phyloP scores from a whole-genome alignment of 1,140 invertebrate species.

The Bombyx mandarina region DNA sequence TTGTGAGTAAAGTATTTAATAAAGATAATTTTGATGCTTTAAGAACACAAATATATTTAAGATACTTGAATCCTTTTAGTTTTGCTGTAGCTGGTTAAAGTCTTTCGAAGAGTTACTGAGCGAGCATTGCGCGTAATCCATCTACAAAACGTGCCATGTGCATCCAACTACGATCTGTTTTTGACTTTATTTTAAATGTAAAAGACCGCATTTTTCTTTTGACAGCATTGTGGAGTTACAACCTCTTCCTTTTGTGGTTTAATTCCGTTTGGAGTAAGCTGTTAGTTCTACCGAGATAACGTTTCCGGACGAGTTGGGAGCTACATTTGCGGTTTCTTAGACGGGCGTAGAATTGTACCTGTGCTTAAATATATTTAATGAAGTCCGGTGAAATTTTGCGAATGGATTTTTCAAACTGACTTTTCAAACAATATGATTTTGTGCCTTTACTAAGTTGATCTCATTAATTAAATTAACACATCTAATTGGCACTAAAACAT shows the following conservation, averaged over 20 bases:
- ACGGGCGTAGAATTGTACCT: constrained; percentile 21
- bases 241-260: not conserved
- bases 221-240: too few relatives aligned
- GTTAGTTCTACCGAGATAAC: constrained; percentile 47
- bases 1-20: too few relatives aligned
- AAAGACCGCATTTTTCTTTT: too few relatives aligned
- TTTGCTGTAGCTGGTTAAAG: constrained; percentile 43
- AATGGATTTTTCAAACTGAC: not conserved
- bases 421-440: not conserved
- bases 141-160: too few relatives aligned
- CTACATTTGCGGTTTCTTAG: constrained; percentile 23
- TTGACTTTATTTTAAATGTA: too few relatives aligned
- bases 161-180: too few relatives aligned
- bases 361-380: constrained; percentile 10
- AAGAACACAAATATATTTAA: constrained; percentile 6
- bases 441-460: too few relatives aligned
- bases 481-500: not conserved
- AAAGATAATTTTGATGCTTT: too few relatives aligned
- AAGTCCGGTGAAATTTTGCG: not conserved
- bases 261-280: constrained; percentile 36
- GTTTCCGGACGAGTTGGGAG: constrained; percentile 37
- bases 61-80: constrained; percentile 39
- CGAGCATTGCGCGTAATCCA: constrained; percentile 11
- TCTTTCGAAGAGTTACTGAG: constrained; percentile 34
- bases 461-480: too few relatives aligned